These are phyloP conservation scores for Perodicticus potto DNA, from an alignment of 2,797 vertebrate species.

Conservation along the genomic window DNA sequence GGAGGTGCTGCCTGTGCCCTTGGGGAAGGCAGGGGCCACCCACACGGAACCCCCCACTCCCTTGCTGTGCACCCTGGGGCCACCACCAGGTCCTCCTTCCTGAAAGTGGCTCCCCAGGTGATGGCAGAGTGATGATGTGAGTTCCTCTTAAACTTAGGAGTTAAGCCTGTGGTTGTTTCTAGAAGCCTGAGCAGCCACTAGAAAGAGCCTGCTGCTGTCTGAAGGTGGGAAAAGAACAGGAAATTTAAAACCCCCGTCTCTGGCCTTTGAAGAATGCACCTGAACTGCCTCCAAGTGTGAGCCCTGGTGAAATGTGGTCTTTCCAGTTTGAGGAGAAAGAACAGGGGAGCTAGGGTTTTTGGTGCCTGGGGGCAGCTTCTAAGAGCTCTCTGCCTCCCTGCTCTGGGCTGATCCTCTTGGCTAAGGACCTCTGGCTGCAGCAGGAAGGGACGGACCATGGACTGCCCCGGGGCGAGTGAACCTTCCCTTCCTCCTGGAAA, in stretches of 20 bases:
- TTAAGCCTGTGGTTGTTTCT: background rate
- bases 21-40: background rate
- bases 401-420: background rate
- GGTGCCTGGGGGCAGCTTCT: background rate
- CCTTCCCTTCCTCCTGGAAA: background rate
- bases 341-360: background rate
- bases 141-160: background rate
- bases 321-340: conserved; percentile 75
- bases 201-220: background rate
- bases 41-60: background rate
- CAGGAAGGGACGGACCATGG: background rate
- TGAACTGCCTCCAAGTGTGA: background rate
- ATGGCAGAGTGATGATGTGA: background rate
- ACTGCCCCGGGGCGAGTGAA: rapidly evolving
- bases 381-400: background rate
- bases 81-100: background rate
- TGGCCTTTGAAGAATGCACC: conserved; percentile 62
- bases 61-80: background rate
- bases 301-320: conserved; percentile 5
- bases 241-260: background rate
- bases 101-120: background rate
- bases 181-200: background rate
- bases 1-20: background rate
- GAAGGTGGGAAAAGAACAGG: background rate
- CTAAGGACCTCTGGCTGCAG: background rate